Conservation (phyloP, 2,797 vertebrate genomes). For the Peromyscus melanophrys region DNA sequence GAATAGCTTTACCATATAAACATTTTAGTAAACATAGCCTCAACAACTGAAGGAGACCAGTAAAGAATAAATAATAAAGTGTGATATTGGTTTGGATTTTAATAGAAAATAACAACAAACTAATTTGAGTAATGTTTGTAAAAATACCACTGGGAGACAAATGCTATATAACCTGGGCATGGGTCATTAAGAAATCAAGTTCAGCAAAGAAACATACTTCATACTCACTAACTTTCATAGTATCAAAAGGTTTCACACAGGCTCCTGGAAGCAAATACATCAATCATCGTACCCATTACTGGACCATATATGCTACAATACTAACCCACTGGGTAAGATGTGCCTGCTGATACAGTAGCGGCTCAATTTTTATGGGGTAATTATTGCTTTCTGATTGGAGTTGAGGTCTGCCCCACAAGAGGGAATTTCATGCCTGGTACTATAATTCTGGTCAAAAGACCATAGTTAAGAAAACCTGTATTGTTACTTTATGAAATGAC, state of each 20-base stretch:
- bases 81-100: not conserved
- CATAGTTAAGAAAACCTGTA: not conserved
- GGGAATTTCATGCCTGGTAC: not conserved
- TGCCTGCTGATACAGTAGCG: too few relatives aligned
- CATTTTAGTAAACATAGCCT: not conserved
- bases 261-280: not conserved
- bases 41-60: not conserved
- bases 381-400: not conserved
- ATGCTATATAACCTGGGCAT: not conserved
- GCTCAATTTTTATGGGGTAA: not conserved
- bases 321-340: not conserved
- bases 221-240: not conserved
- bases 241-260: not conserved
- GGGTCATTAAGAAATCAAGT: not conserved
- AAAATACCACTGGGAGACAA: not conserved
- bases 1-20: not conserved
- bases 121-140: not conserved
- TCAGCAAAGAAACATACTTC: not conserved
- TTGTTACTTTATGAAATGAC: not conserved
- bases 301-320: not conserved
- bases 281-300: not conserved
- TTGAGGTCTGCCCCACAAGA: not conserved
- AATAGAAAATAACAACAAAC: not conserved
- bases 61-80: conserved; percentile 6
- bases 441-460: not conserved